Conservation (phyloP, 2,113 vertebrate species). For the Theristicus caerulescens region DNA sequence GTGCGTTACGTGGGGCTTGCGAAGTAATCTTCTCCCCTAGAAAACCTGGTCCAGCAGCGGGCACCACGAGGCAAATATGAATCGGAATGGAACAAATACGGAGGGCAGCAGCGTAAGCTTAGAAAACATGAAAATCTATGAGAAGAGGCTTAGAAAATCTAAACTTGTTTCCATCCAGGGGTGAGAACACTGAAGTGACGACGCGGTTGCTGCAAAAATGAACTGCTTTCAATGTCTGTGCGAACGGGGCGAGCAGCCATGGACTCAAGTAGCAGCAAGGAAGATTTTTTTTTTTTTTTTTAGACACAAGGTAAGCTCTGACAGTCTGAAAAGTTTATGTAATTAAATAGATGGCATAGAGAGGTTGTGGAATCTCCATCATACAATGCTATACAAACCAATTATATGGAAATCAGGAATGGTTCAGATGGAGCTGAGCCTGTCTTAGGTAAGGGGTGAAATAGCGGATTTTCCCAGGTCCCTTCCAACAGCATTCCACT, state of each 20-base stretch:
- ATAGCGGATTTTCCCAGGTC: not conserved
- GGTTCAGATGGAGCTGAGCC: not conserved
- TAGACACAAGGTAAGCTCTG: not conserved
- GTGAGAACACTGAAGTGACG: accelerated
- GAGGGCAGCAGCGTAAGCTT: not conserved
- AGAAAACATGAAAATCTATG: not conserved
- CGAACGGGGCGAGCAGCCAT: not conserved
- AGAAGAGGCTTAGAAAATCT: not conserved
- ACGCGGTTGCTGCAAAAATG: not conserved
- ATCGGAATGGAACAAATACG: not conserved
- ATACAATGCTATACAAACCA: not conserved
- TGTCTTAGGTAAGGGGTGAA: not conserved
- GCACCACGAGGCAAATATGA: not conserved
- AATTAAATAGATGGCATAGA: not conserved
- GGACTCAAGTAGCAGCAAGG: not conserved
- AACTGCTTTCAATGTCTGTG: not conserved
- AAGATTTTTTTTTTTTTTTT: not conserved
- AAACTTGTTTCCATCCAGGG: not conserved
- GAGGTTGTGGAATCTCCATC: not conserved
- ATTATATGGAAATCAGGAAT: not conserved
- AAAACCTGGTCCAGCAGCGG: not conserved
- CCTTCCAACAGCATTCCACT: not conserved
- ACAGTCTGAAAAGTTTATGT: not conserved
- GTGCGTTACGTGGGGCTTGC: not conserved
- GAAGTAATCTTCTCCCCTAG: not conserved